Evolutionary conservation across 2,888 invertebrate genomes (phyloP).

Genomic region (Neelides folsomi): DNA sequence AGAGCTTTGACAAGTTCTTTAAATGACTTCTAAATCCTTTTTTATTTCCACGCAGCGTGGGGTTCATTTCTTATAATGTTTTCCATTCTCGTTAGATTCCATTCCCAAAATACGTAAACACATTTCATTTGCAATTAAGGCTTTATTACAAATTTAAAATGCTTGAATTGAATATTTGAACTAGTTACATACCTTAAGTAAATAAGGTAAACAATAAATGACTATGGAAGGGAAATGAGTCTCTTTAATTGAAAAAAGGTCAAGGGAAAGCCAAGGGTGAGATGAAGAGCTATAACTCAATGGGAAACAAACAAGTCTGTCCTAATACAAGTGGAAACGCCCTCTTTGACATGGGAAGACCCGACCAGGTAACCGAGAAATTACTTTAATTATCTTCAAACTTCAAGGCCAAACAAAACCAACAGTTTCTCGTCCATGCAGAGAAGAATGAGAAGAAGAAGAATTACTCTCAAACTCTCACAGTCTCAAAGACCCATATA

Average conservation of each 20-base stretch:
- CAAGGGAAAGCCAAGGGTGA: background rate
- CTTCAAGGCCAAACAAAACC: background rate
- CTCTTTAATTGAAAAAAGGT: background rate
- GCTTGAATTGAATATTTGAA: too few relatives aligned
- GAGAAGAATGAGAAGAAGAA: slow-evolving; percentile 7
- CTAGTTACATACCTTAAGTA: too few relatives aligned
- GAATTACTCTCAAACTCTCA: background rate
- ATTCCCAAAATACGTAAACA: too few relatives aligned
- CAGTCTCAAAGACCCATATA: too few relatives aligned
- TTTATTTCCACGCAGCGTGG: too few relatives aligned
- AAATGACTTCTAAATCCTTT: too few relatives aligned
- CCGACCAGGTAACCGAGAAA: slow-evolving; percentile 10
- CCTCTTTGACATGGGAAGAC: slow-evolving; percentile 8
- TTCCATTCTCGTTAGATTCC: too few relatives aligned
- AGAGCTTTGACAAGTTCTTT: too few relatives aligned
- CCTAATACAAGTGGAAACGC: slow-evolving; percentile 9
- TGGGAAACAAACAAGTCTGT: slow-evolving; percentile 10
- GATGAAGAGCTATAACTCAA: slow-evolving; percentile 4
- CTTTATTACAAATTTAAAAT: too few relatives aligned
- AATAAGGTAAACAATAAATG: too few relatives aligned
- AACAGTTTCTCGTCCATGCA: background rate
- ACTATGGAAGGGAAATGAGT: background rate
- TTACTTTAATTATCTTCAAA: slow-evolving; percentile 10
- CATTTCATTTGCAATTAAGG: too few relatives aligned
- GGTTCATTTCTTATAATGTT: too few relatives aligned